phyloP scores from a whole-genome alignment of 2,888 invertebrate species.

The Sclerodermus sp. region DNA sequence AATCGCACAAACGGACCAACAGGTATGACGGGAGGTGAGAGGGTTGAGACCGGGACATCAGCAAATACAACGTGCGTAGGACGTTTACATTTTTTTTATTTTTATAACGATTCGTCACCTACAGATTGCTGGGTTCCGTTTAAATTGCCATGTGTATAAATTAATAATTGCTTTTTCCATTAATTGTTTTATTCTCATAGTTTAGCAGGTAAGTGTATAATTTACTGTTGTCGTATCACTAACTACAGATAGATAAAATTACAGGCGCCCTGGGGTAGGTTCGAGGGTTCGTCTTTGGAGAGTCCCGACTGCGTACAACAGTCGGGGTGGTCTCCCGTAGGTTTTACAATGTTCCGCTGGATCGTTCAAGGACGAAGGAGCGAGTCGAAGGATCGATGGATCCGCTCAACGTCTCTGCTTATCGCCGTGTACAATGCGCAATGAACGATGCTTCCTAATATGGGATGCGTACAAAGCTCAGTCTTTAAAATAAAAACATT shows the following conservation, averaged over 20 bases:
- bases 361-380: too few relatives aligned
- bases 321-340: slow-evolving; percentile 6
- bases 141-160: slow-evolving; percentile 12
- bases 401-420: slow-evolving; percentile 7
- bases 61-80: too few relatives aligned
- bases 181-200: slow-evolving; percentile 44
- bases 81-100: slow-evolving; percentile 8
- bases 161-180: slow-evolving; percentile 30
- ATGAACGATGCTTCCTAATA: slow-evolving; percentile 2
- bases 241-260: slow-evolving; percentile 52
- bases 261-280: slow-evolving; percentile 43
- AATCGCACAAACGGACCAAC: too few relatives aligned
- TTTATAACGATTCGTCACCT: slow-evolving; percentile 7
- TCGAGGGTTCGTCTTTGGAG: slow-evolving; percentile 42
- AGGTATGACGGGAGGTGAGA: too few relatives aligned
- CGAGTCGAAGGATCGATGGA: too few relatives aligned
- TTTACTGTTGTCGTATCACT: slow-evolving; percentile 50
- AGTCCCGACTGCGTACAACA: slow-evolving; percentile 10
- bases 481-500: slow-evolving; percentile 49
- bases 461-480: slow-evolving; percentile 39
- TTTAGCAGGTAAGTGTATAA: slow-evolving; percentile 50
- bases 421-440: slow-evolving; percentile 17
- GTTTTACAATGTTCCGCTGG: slow-evolving; percentile 4
- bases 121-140: slow-evolving; percentile 1
- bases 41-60: too few relatives aligned